Percentiles rank a stretch among this genome's conserved stretches.
These are phyloP conservation scores for Pionites leucogaster DNA, from an alignment of 2,113 vertebrate genomes.

Conservation along the genomic window DNA sequence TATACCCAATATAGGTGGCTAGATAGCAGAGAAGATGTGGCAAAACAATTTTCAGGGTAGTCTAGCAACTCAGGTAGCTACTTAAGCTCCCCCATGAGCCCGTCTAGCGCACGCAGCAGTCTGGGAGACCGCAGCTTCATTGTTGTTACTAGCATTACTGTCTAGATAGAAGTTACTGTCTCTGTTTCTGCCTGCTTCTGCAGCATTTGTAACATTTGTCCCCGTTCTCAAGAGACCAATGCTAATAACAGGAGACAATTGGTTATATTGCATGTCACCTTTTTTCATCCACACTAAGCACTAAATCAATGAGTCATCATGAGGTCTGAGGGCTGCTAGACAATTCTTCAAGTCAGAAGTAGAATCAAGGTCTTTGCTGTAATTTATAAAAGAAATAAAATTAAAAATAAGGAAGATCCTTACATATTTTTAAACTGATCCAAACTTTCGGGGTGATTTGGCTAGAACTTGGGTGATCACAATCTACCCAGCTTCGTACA, in stretches of 20 bases:
- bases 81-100: not conserved
- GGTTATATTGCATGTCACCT: not conserved
- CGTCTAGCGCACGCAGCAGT: not conserved
- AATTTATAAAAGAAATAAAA: not conserved
- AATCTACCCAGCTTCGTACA: not conserved
- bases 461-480: not conserved
- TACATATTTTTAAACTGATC: not conserved
- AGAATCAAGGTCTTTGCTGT: not conserved
- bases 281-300: not conserved
- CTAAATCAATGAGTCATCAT: constrained; percentile 9
- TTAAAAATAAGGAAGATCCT: not conserved
- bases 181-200: not conserved
- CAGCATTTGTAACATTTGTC: not conserved
- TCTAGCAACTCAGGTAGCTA: not conserved
- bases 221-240: not conserved
- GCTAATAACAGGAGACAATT: not conserved
- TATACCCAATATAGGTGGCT: not conserved
- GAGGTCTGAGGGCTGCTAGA: not conserved
- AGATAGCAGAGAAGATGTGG: not conserved
- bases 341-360: not conserved
- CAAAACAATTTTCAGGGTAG: not conserved
- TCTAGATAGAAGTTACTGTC: not conserved
- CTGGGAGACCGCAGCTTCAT: not conserved
- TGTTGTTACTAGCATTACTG: not conserved
- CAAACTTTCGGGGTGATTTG: not conserved